Percentiles rank a stretch among this genome's conserved stretches.
Evolutionary conservation across 2,888 invertebrate species (phyloP).

Genomic region (Caenorhabditis parvicauda): DNA sequence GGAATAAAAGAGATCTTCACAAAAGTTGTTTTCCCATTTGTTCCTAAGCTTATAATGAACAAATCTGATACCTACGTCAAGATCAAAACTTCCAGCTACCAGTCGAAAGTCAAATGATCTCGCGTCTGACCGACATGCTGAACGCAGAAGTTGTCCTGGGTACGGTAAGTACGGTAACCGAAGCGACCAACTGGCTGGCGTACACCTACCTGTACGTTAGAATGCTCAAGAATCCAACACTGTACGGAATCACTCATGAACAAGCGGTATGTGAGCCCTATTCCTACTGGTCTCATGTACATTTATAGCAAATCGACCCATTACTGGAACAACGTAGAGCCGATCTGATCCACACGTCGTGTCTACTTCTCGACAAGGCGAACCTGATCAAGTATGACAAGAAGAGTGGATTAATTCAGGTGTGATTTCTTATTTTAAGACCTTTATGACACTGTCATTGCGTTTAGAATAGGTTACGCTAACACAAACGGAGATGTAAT

Average conservation of each 20-base stretch:
- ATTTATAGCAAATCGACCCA: conserved; percentile 74
- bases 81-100: conserved; percentile 73
- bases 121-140: conserved; percentile 89
- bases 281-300: neutral
- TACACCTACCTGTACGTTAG: conserved; percentile 94
- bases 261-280: conserved; percentile 29
- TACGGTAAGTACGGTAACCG: conserved; percentile 83
- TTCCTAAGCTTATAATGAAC: neutral
- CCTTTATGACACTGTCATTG: too few species aligned
- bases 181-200: conserved; percentile 89
- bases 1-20: neutral
- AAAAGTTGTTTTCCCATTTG: too few species aligned
- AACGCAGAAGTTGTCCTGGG: conserved; percentile 97
- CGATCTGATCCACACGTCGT: conserved; percentile 92
- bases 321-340: conserved; percentile 84
- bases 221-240: conserved; percentile 83
- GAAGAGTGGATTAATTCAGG: conserved; percentile 81
- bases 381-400: conserved; percentile 93
- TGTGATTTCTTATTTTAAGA: too few species aligned
- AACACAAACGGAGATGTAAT: too few species aligned
- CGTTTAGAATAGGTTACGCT: neutral
- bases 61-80: neutral
- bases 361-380: conserved; percentile 83
- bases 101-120: conserved; percentile 91
- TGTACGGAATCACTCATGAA: conserved; percentile 77